Conservation (phyloP, 2,888 invertebrate species). For the Oscheius sp. region DNA sequence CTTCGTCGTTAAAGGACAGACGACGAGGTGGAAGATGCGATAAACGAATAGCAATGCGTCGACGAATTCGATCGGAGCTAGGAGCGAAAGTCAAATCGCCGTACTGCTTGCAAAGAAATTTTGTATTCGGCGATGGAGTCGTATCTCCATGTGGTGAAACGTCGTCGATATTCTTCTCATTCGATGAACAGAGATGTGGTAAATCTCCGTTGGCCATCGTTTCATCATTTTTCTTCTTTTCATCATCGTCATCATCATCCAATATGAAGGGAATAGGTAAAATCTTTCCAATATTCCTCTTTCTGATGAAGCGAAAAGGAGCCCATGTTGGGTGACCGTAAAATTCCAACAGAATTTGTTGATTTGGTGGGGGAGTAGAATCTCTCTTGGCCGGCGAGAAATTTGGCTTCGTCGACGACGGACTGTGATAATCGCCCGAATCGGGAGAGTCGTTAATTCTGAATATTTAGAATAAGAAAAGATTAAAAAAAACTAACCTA, state of each 20-base stretch:
- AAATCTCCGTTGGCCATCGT: constrained; percentile 6
- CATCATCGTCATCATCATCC: not conserved
- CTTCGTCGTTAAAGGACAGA: not conserved
- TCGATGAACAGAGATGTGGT: not conserved
- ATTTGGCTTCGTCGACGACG: no score
- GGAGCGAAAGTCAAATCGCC: constrained; percentile 4
- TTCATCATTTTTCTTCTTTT: not conserved
- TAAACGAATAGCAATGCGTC: not conserved
- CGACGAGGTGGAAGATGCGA: not conserved
- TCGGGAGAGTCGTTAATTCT: not conserved
- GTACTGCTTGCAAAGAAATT: not conserved
- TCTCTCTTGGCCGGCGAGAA: not conserved
- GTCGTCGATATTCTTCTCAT: not conserved
- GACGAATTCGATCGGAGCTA: not conserved
- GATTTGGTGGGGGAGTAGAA: not conserved
- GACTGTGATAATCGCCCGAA: constrained; percentile 1
- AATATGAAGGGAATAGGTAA: not conserved
- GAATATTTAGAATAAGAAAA: no score
- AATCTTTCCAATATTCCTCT: not conserved
- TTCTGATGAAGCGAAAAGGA: not conserved
- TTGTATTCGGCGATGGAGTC: not conserved
- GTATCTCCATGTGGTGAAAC: not conserved
- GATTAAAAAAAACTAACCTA: no score
- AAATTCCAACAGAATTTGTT: not conserved
- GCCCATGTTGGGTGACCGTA: constrained; percentile 12